phyloP scores from a whole-genome alignment of 2,797 vertebrate species.

The Poeciliopsis infans region DNA sequence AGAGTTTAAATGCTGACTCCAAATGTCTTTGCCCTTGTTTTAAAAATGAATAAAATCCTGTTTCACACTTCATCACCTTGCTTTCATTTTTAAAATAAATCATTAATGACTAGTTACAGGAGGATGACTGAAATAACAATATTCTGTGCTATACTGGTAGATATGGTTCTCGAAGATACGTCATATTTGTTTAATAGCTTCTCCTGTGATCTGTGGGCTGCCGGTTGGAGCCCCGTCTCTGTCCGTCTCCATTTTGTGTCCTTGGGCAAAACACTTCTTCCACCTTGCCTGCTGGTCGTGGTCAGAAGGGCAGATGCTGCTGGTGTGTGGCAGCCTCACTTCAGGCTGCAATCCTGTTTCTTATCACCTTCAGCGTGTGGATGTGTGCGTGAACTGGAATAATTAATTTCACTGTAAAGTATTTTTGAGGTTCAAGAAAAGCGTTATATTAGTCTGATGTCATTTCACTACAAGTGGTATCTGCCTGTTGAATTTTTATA shows the following conservation, averaged over 20 bases:
- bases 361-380: too few relatives aligned
- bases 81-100: background rate
- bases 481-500: background rate
- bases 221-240: too few relatives aligned
- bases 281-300: too few relatives aligned
- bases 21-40: background rate
- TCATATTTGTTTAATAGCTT: background rate
- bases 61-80: background rate
- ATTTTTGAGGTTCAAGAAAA: too few relatives aligned
- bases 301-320: too few relatives aligned
- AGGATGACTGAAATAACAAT: background rate
- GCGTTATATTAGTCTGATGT: background rate
- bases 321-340: too few relatives aligned
- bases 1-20: background rate
- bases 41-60: background rate
- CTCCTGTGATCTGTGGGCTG: too few relatives aligned
- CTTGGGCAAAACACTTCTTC: too few relatives aligned
- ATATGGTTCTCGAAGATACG: background rate
- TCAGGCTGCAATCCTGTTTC: too few relatives aligned
- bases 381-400: too few relatives aligned
- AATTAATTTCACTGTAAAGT: too few relatives aligned
- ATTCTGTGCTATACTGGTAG: background rate
- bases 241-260: too few relatives aligned
- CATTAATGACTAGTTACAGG: background rate
- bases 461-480: background rate